Conservation (phyloP, 2,797 vertebrate genomes). For the Bradypus variegatus region DNA sequence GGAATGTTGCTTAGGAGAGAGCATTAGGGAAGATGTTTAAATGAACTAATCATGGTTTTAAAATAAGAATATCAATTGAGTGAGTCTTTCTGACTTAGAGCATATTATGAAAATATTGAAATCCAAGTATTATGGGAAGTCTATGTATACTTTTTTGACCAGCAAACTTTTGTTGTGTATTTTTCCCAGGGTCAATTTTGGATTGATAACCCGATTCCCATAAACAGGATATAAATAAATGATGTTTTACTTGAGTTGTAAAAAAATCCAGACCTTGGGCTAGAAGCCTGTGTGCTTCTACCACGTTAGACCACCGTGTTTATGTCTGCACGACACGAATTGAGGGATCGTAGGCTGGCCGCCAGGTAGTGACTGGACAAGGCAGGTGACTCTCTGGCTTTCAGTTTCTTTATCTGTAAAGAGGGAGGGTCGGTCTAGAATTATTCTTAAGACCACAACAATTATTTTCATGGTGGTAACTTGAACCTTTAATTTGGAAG, state of each 20-base stretch:
- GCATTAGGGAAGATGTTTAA: background rate
- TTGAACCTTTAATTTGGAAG: background rate
- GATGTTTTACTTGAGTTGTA: background rate
- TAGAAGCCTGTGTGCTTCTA: background rate
- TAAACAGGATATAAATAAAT: background rate
- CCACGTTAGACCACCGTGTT: background rate
- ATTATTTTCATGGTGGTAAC: background rate
- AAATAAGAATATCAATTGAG: background rate
- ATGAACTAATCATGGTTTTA: constrained; percentile 5
- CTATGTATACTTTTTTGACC: background rate
- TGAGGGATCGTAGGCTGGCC: background rate
- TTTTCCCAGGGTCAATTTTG: background rate
- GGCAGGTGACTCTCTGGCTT: background rate
- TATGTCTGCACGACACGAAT: background rate
- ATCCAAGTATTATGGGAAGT: constrained; percentile 17
- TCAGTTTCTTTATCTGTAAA: background rate
- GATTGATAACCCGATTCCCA: background rate
- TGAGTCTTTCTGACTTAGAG: constrained; percentile 1
- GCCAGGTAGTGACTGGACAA: background rate
- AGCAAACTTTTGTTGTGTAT: background rate
- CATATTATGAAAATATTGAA: constrained; percentile 5
- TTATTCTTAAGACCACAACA: background rate
- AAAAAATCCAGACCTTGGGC: background rate
- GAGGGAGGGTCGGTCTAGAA: background rate
- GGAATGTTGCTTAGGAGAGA: constrained; percentile 2